These are phyloP conservation scores for Charina bottae DNA, from an alignment of 2,113 vertebrate species.

Conservation along the genomic window DNA sequence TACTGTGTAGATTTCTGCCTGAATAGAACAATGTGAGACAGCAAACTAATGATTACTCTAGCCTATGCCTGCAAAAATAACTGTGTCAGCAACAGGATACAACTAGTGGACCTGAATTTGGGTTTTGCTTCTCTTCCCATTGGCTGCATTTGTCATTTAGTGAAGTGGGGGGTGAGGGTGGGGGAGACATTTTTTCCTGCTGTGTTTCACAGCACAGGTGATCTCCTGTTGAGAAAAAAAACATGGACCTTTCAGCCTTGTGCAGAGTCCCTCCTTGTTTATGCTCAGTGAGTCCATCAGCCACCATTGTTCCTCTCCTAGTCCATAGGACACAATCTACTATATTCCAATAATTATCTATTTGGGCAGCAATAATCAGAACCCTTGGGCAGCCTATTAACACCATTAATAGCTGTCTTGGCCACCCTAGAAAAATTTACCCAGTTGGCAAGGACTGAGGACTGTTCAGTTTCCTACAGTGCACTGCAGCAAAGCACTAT, in stretches of 20 bases:
- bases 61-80: neutral
- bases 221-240: no score
- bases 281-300: neutral
- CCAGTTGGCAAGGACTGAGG: neutral
- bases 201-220: no score
- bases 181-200: no score
- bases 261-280: neutral
- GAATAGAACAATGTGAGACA: conserved; percentile 51
- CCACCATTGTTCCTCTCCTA: neutral
- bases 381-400: neutral
- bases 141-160: neutral
- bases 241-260: neutral
- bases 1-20: conserved; percentile 60
- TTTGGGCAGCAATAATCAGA: neutral
- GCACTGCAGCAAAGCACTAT: neutral
- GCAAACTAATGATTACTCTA: conserved; percentile 34
- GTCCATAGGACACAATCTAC: neutral
- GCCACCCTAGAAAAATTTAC: neutral
- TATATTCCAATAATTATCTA: neutral
- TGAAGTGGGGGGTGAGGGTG: no score
- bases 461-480: neutral
- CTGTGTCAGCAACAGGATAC: conserved; percentile 26
- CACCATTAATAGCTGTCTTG: neutral
- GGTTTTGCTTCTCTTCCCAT: conserved; percentile 14
- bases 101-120: neutral